Base-by-base conservation (phyloP, 2,888 invertebrate genomes). In the Cataglyphis altisquamis region DNA sequence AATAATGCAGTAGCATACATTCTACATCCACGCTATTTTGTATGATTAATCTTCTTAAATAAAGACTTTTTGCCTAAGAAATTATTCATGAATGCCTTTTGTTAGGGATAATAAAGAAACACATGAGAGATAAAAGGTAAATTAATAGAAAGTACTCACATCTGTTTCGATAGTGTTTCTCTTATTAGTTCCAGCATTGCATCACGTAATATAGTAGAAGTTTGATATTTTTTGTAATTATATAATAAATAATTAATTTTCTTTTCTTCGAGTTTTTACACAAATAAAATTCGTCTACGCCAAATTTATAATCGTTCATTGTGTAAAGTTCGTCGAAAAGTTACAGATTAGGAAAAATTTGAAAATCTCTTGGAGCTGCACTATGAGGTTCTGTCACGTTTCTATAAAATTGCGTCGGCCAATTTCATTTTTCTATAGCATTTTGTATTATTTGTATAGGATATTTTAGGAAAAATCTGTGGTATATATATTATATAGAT, bases 151-250 rank as follows among this genome's bases (percentile, higher is more conserved):
- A 60, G 5, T 45, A 60, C 25, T 52, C 52, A 25, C 3, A 18
- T 45, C 21, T 57, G 10, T 78, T 72, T 78, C 15, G 15, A 9
- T 55, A 39, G 39, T 63, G 41, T 68, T 68, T 52, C 3, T 68
- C 57, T 72, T 80, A 80, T 70, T 80, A 72, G 36, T 72, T 78
- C n/a, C 57, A 72, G 72, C 78, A 78, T 78, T 78, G 78, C 73
- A 72, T 72, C 60, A 80, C 72, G 60, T 80, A 60, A 60, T 68
- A 60, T 18, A 78, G 10, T 25, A 60, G 25, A 52, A n/a, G 36
- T 60, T 63, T 45, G 12, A 36, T 32, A 72, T 62, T 80, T 8
- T 41, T 70, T 72, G 32, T 25, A 72, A 60, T 72, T 72, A 67
- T 15, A 60, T 45, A 21, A 60, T 21, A 45, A 3, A 9, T 48